Evolutionary conservation across 2,888 invertebrate species (phyloP).

Genomic region (Tenthredo mesomela): DNA sequence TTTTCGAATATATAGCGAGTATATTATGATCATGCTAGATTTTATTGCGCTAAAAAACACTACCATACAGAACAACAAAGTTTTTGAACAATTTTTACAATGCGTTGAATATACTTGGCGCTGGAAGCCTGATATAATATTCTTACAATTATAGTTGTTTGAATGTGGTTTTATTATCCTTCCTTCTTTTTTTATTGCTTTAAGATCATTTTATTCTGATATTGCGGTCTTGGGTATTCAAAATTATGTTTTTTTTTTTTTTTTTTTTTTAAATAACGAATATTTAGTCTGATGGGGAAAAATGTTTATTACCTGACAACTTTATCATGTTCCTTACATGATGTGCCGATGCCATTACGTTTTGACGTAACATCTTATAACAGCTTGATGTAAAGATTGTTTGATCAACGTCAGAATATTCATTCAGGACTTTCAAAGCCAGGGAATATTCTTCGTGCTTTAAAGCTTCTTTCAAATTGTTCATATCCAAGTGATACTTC

Average conservation of each 20-base stretch:
- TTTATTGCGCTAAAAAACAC: background rate
- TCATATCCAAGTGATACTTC: constrained; percentile 64
- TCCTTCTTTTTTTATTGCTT: background rate
- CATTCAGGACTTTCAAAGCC: constrained; percentile 62
- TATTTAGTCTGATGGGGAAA: background rate
- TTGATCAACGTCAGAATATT: constrained; percentile 47
- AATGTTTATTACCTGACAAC: constrained; percentile 66
- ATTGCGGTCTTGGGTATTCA: background rate
- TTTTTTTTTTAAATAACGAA: background rate
- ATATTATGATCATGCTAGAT: background rate
- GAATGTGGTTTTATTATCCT: background rate
- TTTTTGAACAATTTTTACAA: background rate
- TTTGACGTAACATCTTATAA: constrained; percentile 65
- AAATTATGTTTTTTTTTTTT: background rate
- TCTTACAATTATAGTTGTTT: background rate
- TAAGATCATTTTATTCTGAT: background rate
- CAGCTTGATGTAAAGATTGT: constrained; percentile 60
- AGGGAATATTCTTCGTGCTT: constrained; percentile 63
- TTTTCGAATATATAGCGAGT: background rate
- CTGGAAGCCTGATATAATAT: background rate
- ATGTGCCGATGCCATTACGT: constrained; percentile 62
- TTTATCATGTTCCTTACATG: constrained; percentile 64
- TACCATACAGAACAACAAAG: background rate
- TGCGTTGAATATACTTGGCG: background rate
- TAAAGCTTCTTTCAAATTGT: constrained; percentile 62